These are phyloP conservation scores for Passer montanus DNA, from an alignment of 2,113 vertebrate species.

Conservation along the genomic window DNA sequence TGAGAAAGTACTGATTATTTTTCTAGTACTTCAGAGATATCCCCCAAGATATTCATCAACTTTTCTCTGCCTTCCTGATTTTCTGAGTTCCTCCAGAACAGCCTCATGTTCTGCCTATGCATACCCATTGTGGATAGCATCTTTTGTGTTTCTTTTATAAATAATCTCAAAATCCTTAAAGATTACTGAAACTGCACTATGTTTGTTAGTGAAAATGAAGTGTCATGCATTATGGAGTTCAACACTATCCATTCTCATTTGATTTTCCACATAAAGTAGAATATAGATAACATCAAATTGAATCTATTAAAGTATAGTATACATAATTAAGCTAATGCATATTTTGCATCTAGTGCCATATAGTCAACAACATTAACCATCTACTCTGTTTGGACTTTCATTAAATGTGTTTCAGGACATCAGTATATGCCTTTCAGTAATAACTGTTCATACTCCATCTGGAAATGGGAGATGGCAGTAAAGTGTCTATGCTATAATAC, in stretches of 20 bases:
- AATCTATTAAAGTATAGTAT: background rate
- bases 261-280: background rate
- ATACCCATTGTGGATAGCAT: background rate
- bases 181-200: background rate
- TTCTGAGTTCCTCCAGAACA: background rate
- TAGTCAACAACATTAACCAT: background rate
- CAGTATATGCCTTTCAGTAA: slow-evolving; percentile 20
- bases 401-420: slow-evolving; percentile 36
- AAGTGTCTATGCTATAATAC: background rate
- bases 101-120: background rate
- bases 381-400: slow-evolving; percentile 43
- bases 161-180: background rate
- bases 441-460: slow-evolving; percentile 30
- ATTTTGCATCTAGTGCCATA: background rate
- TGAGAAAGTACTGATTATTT: background rate
- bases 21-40: background rate
- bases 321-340: background rate
- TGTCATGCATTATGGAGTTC: background rate
- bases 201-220: background rate
- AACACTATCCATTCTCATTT: background rate
- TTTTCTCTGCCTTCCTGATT: background rate
- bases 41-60: background rate
- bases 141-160: background rate
- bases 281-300: background rate
- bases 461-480: slow-evolving; percentile 35